Evolutionary conservation across 2,113 vertebrate species (phyloP).

Genomic region (Dromaius novaehollandiae): DNA sequence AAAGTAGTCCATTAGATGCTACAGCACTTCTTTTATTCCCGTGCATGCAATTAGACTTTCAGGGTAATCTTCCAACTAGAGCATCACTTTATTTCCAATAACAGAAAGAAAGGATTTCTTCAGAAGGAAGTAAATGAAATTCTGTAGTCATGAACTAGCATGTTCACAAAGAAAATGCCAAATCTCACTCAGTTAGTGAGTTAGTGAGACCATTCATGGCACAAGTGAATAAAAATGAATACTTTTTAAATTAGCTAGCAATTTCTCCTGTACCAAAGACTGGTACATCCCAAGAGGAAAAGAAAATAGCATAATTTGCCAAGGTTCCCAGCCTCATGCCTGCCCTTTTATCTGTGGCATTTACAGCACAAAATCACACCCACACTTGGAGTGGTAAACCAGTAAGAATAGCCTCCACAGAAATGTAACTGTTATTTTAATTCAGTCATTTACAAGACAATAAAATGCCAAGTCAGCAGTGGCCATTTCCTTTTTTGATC

Average conservation of each 20-base stretch:
- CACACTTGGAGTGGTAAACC: background rate
- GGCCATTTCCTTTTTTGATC: constrained; percentile 60
- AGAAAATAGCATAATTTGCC: background rate
- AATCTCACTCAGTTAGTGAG: background rate
- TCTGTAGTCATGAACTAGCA: background rate
- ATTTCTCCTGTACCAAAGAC: background rate
- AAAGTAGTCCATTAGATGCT: background rate
- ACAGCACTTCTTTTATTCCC: background rate
- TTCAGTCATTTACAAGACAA: constrained; percentile 75
- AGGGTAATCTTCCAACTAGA: background rate
- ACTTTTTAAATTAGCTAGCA: background rate
- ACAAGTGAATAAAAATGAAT: background rate
- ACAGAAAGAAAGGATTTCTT: background rate
- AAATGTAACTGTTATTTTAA: constrained; percentile 71
- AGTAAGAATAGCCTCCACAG: background rate
- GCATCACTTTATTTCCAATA: background rate
- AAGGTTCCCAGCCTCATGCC: background rate
- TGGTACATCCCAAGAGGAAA: background rate
- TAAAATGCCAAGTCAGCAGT: constrained; percentile 51
- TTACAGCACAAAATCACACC: constrained; percentile 4
- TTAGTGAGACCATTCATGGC: background rate
- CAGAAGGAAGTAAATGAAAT: background rate
- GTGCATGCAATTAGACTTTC: background rate
- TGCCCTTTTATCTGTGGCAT: background rate
- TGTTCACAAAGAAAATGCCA: background rate